phyloP scores from a whole-genome alignment of 2,113 vertebrate species.

The Mobula hypostoma region DNA sequence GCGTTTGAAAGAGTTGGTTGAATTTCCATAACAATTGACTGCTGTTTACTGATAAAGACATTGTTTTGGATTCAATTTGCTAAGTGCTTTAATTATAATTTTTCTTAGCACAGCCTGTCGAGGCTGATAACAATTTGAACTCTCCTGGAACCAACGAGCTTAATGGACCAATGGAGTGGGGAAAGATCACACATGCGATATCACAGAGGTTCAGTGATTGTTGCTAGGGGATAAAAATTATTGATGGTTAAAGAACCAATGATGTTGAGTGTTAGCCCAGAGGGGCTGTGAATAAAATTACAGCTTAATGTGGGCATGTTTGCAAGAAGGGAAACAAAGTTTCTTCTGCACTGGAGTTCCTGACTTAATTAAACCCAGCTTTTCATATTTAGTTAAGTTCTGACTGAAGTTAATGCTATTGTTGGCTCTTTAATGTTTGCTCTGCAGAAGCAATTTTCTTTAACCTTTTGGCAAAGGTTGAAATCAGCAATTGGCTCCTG shows the following conservation, averaged over 20 bases:
- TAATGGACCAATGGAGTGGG: background rate
- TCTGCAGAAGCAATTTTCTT: background rate
- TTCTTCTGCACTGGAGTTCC: background rate
- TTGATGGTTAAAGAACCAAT: background rate
- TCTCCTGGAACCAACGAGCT: background rate
- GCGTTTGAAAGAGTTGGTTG: background rate
- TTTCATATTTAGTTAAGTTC: background rate
- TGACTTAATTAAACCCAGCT: background rate
- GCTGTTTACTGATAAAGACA: conserved; percentile 15
- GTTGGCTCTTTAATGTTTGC: background rate
- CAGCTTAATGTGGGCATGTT: background rate
- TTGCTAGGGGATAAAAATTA: background rate
- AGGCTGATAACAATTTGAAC: conserved; percentile 3
- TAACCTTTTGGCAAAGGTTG: background rate
- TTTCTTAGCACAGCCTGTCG: background rate
- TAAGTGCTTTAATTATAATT: background rate
- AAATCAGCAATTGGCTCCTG: background rate
- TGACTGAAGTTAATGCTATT: background rate
- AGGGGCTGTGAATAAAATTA: background rate
- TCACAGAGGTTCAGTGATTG: too few species aligned
- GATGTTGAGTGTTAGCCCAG: background rate
- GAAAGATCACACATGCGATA: background rate
- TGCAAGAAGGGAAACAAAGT: background rate
- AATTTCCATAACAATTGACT: background rate
- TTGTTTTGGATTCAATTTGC: conserved; percentile 7